Evolutionary conservation across 2,797 vertebrate species (phyloP), one percentile per base, ranked within the genome.

Genomic region (Eulemur rubriventer): DNA sequence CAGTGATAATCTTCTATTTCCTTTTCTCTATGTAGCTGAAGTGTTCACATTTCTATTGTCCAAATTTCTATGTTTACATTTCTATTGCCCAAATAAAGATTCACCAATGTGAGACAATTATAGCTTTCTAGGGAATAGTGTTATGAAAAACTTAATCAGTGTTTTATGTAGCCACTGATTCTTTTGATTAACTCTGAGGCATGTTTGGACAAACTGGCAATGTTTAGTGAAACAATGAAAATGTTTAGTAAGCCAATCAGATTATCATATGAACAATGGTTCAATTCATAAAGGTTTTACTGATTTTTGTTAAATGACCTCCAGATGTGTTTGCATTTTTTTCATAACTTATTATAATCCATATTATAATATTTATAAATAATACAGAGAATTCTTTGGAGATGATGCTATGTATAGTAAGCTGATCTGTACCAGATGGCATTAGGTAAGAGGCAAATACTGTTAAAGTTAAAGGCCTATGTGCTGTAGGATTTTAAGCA

Each of bases 261-360:
- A 96, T 97, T 98, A 98, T 82, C 96, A 61, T 97, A 97, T 88
- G 97, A 98, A 80, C 97, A 97, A 86, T 97, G 96, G 26, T 97
- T 97, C 86, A 41, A 96, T 95, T 98, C 96, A 97, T 94, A 97
- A 98, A 96, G 84, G 94, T 88, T 43, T 91, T 96, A 93, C 97
- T 98, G 97, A 97, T 98, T 97, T 97, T 92, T 98, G 79, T 90
- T 97, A 97, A 96, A 98, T 96, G 88, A 89, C 92, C 98, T 97
- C 98, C 98, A 98, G 98, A 98, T 98, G 97, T 94, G 87, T 91
- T 98, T 73, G 93, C 96, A 91, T 93, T 98, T 95, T 96, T 98
- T 98, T 97, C 97, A 91, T 97, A 97, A 94, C 90, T 96, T 96
- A 94, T 30, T 89, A 96, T 55, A 4, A 1, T 70, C 48, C 50